These are phyloP conservation scores for Ceuthmochares aereus DNA, from an alignment of 2,113 vertebrate genomes.

Conservation along the genomic window DNA sequence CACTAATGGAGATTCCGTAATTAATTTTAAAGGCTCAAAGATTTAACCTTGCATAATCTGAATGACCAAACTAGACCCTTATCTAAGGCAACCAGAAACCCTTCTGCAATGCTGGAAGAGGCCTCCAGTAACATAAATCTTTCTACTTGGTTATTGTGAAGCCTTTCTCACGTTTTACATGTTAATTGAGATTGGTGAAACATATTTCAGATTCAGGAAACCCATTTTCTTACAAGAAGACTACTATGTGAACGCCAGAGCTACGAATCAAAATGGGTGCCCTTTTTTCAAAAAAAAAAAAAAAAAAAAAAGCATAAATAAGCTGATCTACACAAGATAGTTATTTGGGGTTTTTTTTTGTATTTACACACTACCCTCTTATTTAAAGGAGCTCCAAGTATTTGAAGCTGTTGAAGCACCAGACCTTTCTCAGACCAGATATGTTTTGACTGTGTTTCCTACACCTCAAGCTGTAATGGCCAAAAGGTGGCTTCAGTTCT, in stretches of 20 bases:
- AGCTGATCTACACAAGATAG: background rate
- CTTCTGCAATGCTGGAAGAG: background rate
- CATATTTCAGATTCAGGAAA: background rate
- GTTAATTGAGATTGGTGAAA: background rate
- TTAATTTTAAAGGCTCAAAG: background rate
- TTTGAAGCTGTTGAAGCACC: background rate
- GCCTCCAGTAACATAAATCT: background rate
- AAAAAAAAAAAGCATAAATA: background rate
- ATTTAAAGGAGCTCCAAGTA: background rate
- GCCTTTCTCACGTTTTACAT: background rate
- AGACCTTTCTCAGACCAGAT: background rate
- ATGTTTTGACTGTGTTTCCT: background rate
- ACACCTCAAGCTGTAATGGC: fast-evolving
- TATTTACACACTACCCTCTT: background rate
- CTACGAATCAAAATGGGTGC: background rate
- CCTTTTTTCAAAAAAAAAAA: background rate
- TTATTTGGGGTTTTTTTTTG: background rate
- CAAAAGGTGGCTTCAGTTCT: background rate
- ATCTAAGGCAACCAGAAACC: background rate
- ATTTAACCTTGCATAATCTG: slow-evolving; percentile 15
- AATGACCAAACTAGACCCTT: background rate
- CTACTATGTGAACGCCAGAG: background rate
- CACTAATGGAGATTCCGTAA: background rate
- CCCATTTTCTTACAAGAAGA: background rate
- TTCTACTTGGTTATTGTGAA: background rate